phyloP scores from a whole-genome alignment of 2,888 invertebrate species.

The Laspeyria flexula region DNA sequence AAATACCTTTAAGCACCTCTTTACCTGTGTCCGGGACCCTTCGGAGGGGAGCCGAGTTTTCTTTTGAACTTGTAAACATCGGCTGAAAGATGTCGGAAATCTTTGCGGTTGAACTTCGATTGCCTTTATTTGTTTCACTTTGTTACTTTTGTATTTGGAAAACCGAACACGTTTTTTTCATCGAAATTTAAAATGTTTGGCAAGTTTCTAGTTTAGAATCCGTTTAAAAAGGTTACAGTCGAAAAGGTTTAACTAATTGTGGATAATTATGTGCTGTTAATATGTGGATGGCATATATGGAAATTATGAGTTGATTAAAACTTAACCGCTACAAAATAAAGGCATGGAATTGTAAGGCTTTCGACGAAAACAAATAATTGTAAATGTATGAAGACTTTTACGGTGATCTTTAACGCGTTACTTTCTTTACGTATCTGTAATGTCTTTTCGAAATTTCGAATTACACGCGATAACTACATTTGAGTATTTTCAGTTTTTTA shows the following conservation, averaged over 20 bases:
- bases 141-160: constrained; percentile 49
- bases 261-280: background rate
- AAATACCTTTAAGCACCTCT: constrained; percentile 76
- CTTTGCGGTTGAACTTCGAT: constrained; percentile 71
- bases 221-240: no score
- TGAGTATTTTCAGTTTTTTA: constrained; percentile 26
- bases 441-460: constrained; percentile 35
- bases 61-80: constrained; percentile 78
- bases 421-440: constrained; percentile 34
- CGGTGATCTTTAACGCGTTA: constrained; percentile 30
- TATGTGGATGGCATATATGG: background rate
- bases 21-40: constrained; percentile 63
- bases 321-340: background rate
- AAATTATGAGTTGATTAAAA: background rate
- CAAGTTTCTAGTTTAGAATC: no score
- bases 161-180: constrained; percentile 39
- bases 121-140: constrained; percentile 63
- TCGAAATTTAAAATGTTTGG: background rate
- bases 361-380: constrained; percentile 22
- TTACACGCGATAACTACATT: constrained; percentile 13
- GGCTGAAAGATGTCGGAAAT: constrained; percentile 72
- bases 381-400: constrained; percentile 28
- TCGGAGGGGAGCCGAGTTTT: constrained; percentile 59
- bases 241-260: no score
- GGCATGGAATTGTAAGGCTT: background rate